phyloP scores from a whole-genome alignment of 1,140 invertebrate species.

The Notospermus geniculatus region DNA sequence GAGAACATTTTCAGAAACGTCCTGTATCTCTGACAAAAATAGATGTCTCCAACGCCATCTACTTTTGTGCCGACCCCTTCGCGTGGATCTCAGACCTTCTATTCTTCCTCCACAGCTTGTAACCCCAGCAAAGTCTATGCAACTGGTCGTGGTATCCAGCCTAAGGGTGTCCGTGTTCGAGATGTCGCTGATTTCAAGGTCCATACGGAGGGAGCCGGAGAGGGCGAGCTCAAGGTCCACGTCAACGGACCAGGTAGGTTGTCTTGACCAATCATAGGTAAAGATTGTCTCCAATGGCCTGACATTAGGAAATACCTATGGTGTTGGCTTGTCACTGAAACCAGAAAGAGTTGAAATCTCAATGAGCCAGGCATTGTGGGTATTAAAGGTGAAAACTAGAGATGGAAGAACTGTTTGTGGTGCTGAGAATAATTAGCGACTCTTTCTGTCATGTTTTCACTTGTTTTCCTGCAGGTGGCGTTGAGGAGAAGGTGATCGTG shows the following conservation, averaged over 20 bases:
- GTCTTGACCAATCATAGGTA: background rate
- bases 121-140: slow-evolving; percentile 55
- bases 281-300: background rate
- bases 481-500: slow-evolving; percentile 38
- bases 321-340: background rate
- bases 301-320: background rate
- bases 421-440: no score
- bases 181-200: slow-evolving; percentile 84
- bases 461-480: slow-evolving; percentile 32
- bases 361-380: no score
- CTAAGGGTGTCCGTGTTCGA: slow-evolving; percentile 76
- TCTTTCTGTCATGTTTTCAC: background rate
- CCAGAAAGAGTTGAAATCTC: background rate
- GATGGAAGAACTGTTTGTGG: no score
- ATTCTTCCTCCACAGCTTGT: slow-evolving; percentile 33
- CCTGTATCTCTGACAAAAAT: no score
- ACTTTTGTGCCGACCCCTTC: no score
- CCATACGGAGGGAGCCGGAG: slow-evolving; percentile 80
- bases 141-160: slow-evolving; percentile 78
- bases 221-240: slow-evolving; percentile 74
- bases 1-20: no score
- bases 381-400: no score
- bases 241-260: slow-evolving; percentile 62
- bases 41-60: no score
- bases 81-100: background rate